Conservation (phyloP, 1,140 invertebrate genomes). For the Sycobia sp. region DNA sequence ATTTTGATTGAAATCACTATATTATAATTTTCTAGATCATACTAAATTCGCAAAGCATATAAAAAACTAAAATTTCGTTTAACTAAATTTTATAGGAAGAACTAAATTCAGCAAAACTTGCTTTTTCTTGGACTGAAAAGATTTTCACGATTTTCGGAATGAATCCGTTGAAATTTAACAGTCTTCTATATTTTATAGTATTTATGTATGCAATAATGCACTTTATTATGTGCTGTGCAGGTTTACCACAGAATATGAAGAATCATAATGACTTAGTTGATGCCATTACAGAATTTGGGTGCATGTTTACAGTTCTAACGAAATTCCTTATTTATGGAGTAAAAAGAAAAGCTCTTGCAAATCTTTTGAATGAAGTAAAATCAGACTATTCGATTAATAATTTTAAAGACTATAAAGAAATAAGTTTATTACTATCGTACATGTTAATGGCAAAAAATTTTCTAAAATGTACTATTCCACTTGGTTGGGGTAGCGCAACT, state of each 20-base stretch:
- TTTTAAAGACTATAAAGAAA: neutral
- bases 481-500: too few species aligned
- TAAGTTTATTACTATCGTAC: neutral
- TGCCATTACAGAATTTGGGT: neutral
- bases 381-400: neutral
- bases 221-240: neutral
- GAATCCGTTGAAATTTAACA: neutral
- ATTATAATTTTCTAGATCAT: too few species aligned
- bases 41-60: too few species aligned
- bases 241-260: neutral
- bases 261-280: neutral
- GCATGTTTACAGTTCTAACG: neutral
- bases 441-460: neutral
- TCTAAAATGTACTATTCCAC: neutral
- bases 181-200: neutral
- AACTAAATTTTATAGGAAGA: neutral
- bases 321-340: neutral
- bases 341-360: neutral
- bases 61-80: too few species aligned
- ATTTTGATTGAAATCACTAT: too few species aligned
- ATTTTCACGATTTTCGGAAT: neutral
- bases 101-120: neutral
- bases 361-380: neutral
- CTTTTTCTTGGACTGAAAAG: neutral
- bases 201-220: neutral